phyloP scores from a whole-genome alignment of 2,888 invertebrate genomes.

The Pharmacophagus antenor region DNA sequence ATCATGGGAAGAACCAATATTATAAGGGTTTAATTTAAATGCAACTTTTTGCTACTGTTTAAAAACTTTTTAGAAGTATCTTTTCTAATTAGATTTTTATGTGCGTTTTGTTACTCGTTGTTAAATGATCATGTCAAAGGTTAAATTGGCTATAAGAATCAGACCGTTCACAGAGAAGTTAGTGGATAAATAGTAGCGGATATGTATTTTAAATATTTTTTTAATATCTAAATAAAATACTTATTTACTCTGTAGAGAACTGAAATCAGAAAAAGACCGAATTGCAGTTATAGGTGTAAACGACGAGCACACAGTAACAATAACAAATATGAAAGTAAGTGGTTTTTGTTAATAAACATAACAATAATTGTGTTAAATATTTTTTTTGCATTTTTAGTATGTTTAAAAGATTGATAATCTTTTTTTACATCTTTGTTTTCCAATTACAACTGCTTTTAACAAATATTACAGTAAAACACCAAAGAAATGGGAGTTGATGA shows the following conservation, averaged over 20 bases:
- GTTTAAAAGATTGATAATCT: neutral
- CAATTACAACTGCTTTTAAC: no score
- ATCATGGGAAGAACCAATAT: slow-evolving; percentile 2
- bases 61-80: neutral
- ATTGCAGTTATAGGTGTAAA: slow-evolving; percentile 66
- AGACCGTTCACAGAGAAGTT: slow-evolving; percentile 84
- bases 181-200: slow-evolving; percentile 40
- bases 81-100: neutral
- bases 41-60: neutral
- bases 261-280: slow-evolving; percentile 63
- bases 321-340: slow-evolving; percentile 82
- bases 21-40: neutral
- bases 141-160: slow-evolving; percentile 84
- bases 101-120: neutral
- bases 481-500: no score
- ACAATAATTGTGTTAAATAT: no score
- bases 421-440: no score
- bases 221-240: neutral
- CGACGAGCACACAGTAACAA: slow-evolving; percentile 73
- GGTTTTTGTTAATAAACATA: no score
- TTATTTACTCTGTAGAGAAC: slow-evolving; percentile 64
- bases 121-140: slow-evolving; percentile 74
- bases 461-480: no score
- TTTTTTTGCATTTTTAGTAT: neutral
- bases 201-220: neutral